Base-by-base conservation (phyloP, 2,888 invertebrate genomes). In the Ophraella communa region DNA sequence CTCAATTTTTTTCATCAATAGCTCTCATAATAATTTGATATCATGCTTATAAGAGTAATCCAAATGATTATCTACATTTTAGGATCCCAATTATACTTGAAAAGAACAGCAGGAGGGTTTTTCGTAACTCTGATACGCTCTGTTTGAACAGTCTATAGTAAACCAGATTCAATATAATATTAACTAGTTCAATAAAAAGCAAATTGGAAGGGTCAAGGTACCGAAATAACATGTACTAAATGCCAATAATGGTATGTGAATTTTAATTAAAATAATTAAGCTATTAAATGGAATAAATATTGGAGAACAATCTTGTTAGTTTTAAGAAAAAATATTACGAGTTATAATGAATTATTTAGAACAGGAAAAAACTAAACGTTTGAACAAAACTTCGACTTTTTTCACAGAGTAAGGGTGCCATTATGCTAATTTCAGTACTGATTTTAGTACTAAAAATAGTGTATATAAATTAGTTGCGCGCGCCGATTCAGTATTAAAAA, bases 161-260 rank as follows among this genome's bases (percentile, higher is more conserved):
- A 35, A 60, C n/a, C 39, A n/a, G 39, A 59, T 21, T 47, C n/a
- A 10, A 45, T 3, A 45, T 33, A 30, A 24, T 39, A 39, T 39
- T 51, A 59, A 47, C 51, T 11, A 60, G 60, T 52, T 59, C 60
- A 62, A 62, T 62, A 51, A 49, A 7, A 30, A 56, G 54, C 49
- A 54, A 59, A 59, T 64, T 64, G 64, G 58, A 58, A 54, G 59
- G 59, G 64, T 59, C 64, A 64, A 57, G 64, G 52, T 58, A 52
- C 58, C 53, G 30, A 10, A 1, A 30, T 7, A 30, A 30, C 11
- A n/a, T n/a, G n/a, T n/a, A n/a, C n/a, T n/a, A 18, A 49, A 49
- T 14, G 10, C 14, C 23, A 1, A n/a, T 10, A 39, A 4, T 14
- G 14, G 17, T 5, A 17, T 17, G 7, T 17, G 14, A 11, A 8